Evolutionary conservation across 2,113 vertebrate species (phyloP), one percentile per base, ranked within the genome.

Genomic region (Dromas ardeola): DNA sequence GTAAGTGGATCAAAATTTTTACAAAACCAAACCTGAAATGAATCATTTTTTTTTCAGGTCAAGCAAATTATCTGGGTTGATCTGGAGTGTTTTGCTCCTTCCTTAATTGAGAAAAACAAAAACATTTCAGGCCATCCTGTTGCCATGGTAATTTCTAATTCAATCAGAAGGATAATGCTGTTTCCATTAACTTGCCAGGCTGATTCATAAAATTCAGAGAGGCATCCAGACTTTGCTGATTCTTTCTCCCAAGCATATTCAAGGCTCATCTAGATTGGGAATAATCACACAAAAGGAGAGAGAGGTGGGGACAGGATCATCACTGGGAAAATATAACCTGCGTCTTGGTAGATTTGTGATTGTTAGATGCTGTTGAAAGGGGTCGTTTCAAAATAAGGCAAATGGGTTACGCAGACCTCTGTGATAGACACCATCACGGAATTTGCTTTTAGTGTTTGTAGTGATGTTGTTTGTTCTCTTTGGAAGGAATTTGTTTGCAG

Each of bases 321-420:
- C 47, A 78, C 32, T 49, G 38, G 3, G 9, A 53, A 13, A 72
- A 34, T 14, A 32, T 21, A 47, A 40, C 8, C 36, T 73, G 7
- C 4, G 10, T 26, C 26, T 62, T 43, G 5, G 22, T 34, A 94
- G 36, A 34, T 56, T 50, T 88, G 17, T 56, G 45, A 26, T 9
- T 67, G 30, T 23, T 56, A 8, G 11, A 15, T 14, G 18, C 6
- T n/a, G 7, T 45, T 73, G 81, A 72, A 93, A 82, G 15, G 2
- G 2, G 3, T 61, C 22, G 16, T 27, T 87, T 93, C 11, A 8
- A 90, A 87, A 76, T 29, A 30, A 82, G 58, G 4, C 10, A 82
- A 62, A 29, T 5, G 3, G 13, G 5, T 62, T 61, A 49, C 2
- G 0, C 50, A 82, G 15, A 40, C 18, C 21, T 50, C 53, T 0